Evolutionary conservation across 1,140 invertebrate genomes (phyloP), one percentile per base, ranked within the genome.

Genomic region (Drosophila miranda): DNA sequence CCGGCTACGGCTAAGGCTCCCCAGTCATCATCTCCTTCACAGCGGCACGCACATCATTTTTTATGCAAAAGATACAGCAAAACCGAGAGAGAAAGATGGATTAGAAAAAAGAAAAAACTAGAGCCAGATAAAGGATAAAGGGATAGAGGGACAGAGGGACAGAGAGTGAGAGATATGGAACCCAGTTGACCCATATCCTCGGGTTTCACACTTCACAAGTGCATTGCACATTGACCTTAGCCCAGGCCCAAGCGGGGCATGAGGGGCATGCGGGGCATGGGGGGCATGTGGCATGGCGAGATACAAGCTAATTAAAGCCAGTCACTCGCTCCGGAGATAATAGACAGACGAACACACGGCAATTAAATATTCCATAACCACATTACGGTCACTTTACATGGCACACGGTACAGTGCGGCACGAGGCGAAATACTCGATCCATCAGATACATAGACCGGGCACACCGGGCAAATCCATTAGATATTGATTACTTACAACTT

Each of bases 11-110:
- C 56, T 43, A 46, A 42, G 45, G 44, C 38, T 52, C 61, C 19
- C 43, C 34, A 67, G 51, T 38, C 45, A 52, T 52, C 67, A 50
- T 49, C 71, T 45, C 19, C 42, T 42, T 5, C 59, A 60, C 50
- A 63, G 49, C 73, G 69, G 49, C 73, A 72, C 77, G 73, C 78
- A 81, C 73, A 82, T 82, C 68, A 81, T 82, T 73, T 72, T 81
- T 82, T 80, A 73, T 63, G 57, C 73, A 79, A 74, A 55, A 43
- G 66, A 52, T 44, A 28, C 44, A 64, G 56, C 28, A 19, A 7
- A 50, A 26, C 13, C 16, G 41, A 61, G 30, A 21, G 49, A 21
- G 49, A 53, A 59, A 53, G 59, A 43, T 54, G 50, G 64, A 16
- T 30, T 34, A 42, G 21, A 23, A 38, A 46, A 49, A 16, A 16